Evolutionary conservation across 2,797 vertebrate species (phyloP).

Genomic region (Champsocephalus gunnari): DNA sequence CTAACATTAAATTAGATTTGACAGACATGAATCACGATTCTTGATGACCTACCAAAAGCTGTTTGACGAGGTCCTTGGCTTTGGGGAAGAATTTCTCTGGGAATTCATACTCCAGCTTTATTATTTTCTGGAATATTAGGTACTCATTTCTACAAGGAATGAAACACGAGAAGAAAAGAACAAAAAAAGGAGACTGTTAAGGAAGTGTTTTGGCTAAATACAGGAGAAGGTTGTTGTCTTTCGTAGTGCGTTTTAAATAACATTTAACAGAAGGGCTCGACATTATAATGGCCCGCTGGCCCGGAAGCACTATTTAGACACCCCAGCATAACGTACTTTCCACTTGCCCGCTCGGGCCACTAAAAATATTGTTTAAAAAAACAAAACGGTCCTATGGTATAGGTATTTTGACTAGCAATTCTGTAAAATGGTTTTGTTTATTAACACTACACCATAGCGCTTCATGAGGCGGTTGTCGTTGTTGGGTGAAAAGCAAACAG

Average conservation of each 20-base stretch:
- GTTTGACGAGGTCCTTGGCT: conserved; percentile 97
- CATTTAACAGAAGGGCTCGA: neutral
- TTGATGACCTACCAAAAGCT: conserved; percentile 91
- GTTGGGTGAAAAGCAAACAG: no score
- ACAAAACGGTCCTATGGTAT: no score
- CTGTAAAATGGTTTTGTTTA: no score
- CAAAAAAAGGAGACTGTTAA: neutral
- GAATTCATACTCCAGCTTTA: conserved; percentile 99
- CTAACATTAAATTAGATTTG: neutral
- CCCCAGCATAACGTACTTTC: no score
- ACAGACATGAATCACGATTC: neutral
- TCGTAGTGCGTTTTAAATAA: neutral
- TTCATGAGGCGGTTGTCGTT: no score
- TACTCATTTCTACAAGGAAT: conserved; percentile 92
- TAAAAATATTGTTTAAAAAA: no score
- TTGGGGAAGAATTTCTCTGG: conserved; percentile 99
- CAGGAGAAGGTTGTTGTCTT: neutral
- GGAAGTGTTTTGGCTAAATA: neutral
- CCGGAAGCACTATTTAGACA: no score
- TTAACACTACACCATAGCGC: no score
- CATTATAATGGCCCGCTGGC: no score
- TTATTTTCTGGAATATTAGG: conserved; percentile 99
- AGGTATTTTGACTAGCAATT: no score
- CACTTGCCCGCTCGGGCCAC: no score
- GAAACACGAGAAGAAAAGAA: neutral